These are phyloP conservation scores for Trididemnum clinides DNA, from an alignment of 23 tunicate genomes.

Conservation along the genomic window DNA sequence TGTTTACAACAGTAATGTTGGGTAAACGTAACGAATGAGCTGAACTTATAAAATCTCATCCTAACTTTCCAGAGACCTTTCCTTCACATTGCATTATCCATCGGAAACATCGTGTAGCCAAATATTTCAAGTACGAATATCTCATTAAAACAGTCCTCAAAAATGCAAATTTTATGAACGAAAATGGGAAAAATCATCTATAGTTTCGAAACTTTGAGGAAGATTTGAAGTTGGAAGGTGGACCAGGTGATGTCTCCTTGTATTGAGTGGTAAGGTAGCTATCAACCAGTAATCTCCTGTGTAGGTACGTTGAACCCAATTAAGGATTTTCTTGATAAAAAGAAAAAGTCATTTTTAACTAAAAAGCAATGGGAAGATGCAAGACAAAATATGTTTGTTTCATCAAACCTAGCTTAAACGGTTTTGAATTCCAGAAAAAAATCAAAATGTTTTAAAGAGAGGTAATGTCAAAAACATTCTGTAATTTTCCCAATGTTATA, in stretches of 20 bases:
- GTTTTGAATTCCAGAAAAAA: conserved; percentile 28
- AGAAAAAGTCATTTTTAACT: not conserved
- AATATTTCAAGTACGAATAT: conserved; percentile 28
- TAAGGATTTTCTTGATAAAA: not conserved
- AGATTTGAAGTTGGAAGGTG: conserved; percentile 38
- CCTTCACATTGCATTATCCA: conserved; percentile 42
- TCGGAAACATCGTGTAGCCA: conserved; percentile 42
- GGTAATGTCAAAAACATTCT: conserved; percentile 15
- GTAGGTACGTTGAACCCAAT: conserved; percentile 29
- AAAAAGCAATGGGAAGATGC: conserved; percentile 7
- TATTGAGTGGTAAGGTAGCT: conserved; percentile 7
- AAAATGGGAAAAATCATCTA: conserved; percentile 35
- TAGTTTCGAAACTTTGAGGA: conserved; percentile 45
- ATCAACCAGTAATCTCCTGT: conserved; percentile 23
- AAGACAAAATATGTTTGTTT: not conserved
- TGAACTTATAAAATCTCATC: conserved; percentile 40
- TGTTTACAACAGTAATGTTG: conserved; percentile 30
- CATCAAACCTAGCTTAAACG: conserved; percentile 20
- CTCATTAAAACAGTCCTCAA: conserved; percentile 35
- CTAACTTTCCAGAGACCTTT: conserved; percentile 38
- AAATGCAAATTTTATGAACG: conserved; percentile 14
- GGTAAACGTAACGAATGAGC: conserved; percentile 31
- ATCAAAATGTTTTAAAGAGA: conserved; percentile 21
- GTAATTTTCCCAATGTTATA: not conserved
- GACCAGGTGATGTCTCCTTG: conserved; percentile 16